These are phyloP conservation scores for Sebastes steindachneri DNA, from an alignment of 2,797 vertebrate genomes.

Conservation along the genomic window DNA sequence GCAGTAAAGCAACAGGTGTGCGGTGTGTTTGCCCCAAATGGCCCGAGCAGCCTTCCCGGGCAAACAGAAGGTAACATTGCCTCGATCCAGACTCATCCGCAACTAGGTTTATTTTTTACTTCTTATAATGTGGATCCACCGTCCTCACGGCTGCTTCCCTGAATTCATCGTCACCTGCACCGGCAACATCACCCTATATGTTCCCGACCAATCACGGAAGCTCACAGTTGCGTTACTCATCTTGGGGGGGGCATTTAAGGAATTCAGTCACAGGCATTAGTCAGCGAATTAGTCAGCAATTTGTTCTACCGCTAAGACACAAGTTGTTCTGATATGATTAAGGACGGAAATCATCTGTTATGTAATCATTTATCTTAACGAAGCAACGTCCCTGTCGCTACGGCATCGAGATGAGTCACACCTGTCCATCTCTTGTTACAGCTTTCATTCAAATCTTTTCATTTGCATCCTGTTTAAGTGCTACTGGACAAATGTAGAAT, in stretches of 20 bases:
- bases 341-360: background rate
- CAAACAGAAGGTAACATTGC: constrained; percentile 27
- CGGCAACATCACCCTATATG: background rate
- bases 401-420: background rate
- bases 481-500: background rate
- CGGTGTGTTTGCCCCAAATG: constrained; percentile 13
- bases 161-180: constrained; percentile 16
- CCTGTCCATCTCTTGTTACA: background rate
- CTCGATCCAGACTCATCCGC: background rate
- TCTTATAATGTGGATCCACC: background rate
- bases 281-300: constrained; percentile 23
- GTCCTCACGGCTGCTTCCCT: background rate
- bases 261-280: constrained; percentile 6
- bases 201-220: background rate
- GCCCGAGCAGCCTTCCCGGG: background rate
- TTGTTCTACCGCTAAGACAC: constrained; percentile 1
- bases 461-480: background rate
- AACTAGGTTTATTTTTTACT: background rate
- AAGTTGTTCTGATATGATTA: constrained; percentile 2
- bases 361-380: background rate
- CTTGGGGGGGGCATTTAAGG: background rate
- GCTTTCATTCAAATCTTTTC: background rate
- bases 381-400: background rate
- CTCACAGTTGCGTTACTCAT: background rate
- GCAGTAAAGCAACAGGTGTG: constrained; percentile 44